Evolutionary conservation across 1,140 invertebrate genomes (phyloP).

Genomic region (Diorhabda carinulata): DNA sequence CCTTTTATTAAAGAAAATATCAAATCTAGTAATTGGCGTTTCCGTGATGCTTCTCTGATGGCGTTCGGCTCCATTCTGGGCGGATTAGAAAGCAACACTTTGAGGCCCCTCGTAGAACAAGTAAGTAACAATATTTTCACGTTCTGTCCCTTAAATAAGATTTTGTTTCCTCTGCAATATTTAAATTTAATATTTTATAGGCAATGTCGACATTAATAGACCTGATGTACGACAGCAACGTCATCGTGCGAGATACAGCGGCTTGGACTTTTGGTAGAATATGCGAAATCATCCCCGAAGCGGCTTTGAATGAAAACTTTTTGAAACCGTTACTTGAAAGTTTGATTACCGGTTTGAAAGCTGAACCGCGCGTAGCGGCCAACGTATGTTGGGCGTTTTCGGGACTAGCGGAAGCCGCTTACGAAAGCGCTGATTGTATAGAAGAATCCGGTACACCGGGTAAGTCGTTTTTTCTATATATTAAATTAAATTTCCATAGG

Average conservation of each 20-base stretch:
- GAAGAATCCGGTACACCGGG: constrained; percentile 76
- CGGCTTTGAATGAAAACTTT: constrained; percentile 86
- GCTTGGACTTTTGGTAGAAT: constrained; percentile 98
- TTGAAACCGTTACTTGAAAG: constrained; percentile 83
- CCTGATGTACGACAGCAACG: constrained; percentile 87
- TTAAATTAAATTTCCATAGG: no score
- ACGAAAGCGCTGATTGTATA: constrained; percentile 69
- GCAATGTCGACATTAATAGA: constrained; percentile 94
- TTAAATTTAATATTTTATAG: background rate
- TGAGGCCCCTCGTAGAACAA: constrained; percentile 92
- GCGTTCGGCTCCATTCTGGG: constrained; percentile 96
- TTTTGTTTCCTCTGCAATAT: background rate
- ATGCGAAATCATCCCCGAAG: constrained; percentile 94
- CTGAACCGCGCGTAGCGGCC: constrained; percentile 92
- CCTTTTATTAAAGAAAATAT: constrained; percentile 98
- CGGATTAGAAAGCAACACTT: constrained; percentile 79
- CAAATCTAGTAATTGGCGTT: constrained; percentile 89
- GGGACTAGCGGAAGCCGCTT: constrained; percentile 94
- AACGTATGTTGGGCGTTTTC: constrained; percentile 99
- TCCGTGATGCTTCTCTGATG: constrained; percentile 96
- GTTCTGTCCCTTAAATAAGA: no score
- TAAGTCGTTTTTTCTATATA: constrained; percentile 56
- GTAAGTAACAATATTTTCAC: background rate
- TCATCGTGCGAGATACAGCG: constrained; percentile 93
- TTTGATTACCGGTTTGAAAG: constrained; percentile 81